Evolutionary conservation across 2,888 invertebrate species (phyloP).

Genomic region (Euclidia mi): DNA sequence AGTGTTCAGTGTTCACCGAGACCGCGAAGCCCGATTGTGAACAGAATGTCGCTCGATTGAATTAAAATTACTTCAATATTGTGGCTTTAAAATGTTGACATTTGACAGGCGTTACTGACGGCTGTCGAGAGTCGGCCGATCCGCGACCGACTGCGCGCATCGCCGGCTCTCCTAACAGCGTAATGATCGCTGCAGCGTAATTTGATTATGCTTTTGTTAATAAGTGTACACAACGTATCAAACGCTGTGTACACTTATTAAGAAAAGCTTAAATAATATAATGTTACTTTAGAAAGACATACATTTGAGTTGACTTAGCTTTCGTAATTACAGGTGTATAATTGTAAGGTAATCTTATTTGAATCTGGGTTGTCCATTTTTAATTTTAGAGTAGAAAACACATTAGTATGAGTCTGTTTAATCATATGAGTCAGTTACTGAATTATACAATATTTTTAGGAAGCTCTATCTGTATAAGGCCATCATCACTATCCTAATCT

Average conservation of each 20-base stretch:
- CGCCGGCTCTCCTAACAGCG: constrained; percentile 39
- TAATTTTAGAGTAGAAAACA: too few relatives aligned
- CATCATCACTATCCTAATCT: too few relatives aligned
- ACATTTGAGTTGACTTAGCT: constrained; percentile 5
- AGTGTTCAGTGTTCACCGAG: constrained; percentile 58
- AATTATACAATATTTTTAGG: too few relatives aligned
- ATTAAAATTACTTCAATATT: constrained; percentile 86
- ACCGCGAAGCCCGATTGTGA: constrained; percentile 64
- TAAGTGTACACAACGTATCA: constrained; percentile 27
- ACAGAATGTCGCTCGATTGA: constrained; percentile 82
- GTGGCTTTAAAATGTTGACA: constrained; percentile 81
- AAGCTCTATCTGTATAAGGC: too few relatives aligned
- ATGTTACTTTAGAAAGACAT: constrained; percentile 27
- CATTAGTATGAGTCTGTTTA: too few relatives aligned
- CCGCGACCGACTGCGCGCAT: constrained; percentile 23
- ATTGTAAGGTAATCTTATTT: background rate
- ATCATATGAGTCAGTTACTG: too few relatives aligned
- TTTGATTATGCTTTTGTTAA: constrained; percentile 44
- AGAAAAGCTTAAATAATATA: too few relatives aligned
- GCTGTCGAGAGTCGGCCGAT: constrained; percentile 64
- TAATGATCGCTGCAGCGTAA: constrained; percentile 40
- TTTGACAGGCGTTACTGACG: constrained; percentile 87
- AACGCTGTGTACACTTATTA: too few relatives aligned
- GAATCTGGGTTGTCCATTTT: too few relatives aligned
- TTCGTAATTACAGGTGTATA: background rate